These are phyloP conservation scores for Discoglossus pictus DNA, from an alignment of 2,797 vertebrate species.

Conservation along the genomic window DNA sequence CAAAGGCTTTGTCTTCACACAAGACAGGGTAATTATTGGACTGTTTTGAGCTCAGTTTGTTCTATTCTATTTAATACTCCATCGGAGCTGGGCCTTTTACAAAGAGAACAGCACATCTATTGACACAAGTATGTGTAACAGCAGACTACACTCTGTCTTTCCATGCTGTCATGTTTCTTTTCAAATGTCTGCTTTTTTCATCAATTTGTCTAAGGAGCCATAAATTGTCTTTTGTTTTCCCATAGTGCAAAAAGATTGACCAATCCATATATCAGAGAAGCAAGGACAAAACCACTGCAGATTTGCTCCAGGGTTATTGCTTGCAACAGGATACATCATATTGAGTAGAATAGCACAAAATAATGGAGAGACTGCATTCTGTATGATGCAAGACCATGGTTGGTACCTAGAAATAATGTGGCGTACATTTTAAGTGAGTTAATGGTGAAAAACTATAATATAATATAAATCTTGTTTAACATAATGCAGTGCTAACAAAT, in stretches of 20 bases:
- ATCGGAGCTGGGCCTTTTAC: conserved; percentile 4
- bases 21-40: conserved; percentile 23
- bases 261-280: conserved; percentile 71
- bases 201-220: conserved; percentile 67
- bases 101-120: conserved; percentile 20
- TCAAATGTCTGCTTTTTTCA: conserved; percentile 72
- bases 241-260: conserved; percentile 65
- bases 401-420: too few relatives aligned
- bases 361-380: background rate
- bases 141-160: conserved; percentile 63
- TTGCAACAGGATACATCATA: background rate
- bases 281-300: conserved; percentile 24
- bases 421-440: too few relatives aligned
- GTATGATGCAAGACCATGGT: too few relatives aligned
- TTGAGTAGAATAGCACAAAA: background rate
- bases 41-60: conserved; percentile 27
- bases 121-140: conserved; percentile 39
- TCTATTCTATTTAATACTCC: conserved; percentile 20
- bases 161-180: conserved; percentile 68
- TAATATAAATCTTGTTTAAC: too few relatives aligned
- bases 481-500: too few relatives aligned
- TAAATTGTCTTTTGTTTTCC: conserved; percentile 72
- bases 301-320: conserved; percentile 30
- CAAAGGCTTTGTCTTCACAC: conserved; percentile 13
- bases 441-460: too few relatives aligned